Conservation (phyloP, 2,113 vertebrate genomes). For the Phaetusa simplex region DNA sequence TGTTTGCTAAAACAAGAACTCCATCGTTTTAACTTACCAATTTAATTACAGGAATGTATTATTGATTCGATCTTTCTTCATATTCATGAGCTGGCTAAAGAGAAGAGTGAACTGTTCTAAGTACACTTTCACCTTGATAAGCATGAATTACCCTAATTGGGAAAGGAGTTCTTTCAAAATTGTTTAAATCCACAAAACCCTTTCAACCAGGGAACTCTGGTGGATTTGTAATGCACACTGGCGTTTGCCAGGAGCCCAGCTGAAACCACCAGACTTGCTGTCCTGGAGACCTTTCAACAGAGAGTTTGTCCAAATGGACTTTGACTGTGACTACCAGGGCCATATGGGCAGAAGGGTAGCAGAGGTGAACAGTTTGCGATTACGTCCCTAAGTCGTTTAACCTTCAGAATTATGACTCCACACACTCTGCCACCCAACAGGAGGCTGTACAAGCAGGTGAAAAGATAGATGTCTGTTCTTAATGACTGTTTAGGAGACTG, state of each 20-base stretch:
- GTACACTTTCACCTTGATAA: slow-evolving; percentile 14
- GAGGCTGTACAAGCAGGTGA: slow-evolving; percentile 38
- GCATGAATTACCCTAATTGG: neutral
- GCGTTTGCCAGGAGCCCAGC: neutral
- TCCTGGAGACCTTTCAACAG: slow-evolving; percentile 40
- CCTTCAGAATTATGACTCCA: slow-evolving; percentile 48
- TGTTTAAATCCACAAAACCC: neutral
- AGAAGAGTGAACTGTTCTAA: neutral
- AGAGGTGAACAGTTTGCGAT: slow-evolving; percentile 34
- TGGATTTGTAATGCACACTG: neutral
- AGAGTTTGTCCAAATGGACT: slow-evolving; percentile 29
- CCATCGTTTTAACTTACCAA: neutral
- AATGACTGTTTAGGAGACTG: slow-evolving; percentile 54
- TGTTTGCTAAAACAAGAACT: neutral
- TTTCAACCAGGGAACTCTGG: neutral
- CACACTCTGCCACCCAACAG: slow-evolving; percentile 29
- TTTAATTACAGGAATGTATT: slow-evolving; percentile 21
- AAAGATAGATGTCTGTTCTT: slow-evolving; percentile 57
- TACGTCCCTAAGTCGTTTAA: slow-evolving; percentile 41
- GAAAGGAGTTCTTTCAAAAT: neutral
- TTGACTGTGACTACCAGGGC: neutral
- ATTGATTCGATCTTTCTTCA: slow-evolving; percentile 2
- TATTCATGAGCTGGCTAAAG: neutral
- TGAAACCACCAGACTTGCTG: slow-evolving; percentile 3
- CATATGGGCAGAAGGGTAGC: slow-evolving; percentile 24